Conservation (phyloP, 2,888 invertebrate species). For the Orchesellides sinensis region DNA sequence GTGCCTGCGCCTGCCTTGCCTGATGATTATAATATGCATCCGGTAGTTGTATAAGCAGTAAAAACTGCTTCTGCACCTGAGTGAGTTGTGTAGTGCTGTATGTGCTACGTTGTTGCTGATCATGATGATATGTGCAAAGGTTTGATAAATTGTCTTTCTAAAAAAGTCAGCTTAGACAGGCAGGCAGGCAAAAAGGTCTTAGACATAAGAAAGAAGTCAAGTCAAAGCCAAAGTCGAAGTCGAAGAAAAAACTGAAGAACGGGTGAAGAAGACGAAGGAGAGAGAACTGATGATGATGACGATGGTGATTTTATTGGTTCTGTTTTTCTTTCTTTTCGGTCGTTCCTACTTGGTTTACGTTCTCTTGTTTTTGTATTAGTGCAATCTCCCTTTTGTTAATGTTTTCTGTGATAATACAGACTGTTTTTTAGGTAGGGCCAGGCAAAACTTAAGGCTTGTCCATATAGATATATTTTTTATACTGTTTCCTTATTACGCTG, state of each 20-base stretch:
- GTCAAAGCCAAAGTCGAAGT: neutral
- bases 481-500: constrained; percentile 9
- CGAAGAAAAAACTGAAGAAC: neutral
- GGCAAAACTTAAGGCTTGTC: neutral
- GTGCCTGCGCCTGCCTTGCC: too few species aligned
- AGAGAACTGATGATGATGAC: too few species aligned
- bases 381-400: neutral
- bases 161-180: neutral
- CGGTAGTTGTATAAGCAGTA: too few species aligned
- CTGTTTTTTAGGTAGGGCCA: constrained; percentile 31
- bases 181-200: neutral
- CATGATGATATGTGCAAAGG: constrained; percentile 1
- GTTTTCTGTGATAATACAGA: neutral
- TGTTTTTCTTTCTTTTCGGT: constrained; percentile 23
- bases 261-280: neutral
- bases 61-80: too few species aligned
- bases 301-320: constrained; percentile 28
- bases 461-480: too few species aligned
- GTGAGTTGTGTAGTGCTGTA: too few species aligned
- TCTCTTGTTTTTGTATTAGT: constrained; percentile 20
- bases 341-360: neutral
- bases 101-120: too few species aligned
- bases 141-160: constrained; percentile 10
- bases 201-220: neutral
- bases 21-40: too few species aligned